Percentiles rank a stretch among this genome's conserved stretches.
Conservation (phyloP, 2,888 invertebrate genomes). For the Spatulosminthurus flaviceps region DNA sequence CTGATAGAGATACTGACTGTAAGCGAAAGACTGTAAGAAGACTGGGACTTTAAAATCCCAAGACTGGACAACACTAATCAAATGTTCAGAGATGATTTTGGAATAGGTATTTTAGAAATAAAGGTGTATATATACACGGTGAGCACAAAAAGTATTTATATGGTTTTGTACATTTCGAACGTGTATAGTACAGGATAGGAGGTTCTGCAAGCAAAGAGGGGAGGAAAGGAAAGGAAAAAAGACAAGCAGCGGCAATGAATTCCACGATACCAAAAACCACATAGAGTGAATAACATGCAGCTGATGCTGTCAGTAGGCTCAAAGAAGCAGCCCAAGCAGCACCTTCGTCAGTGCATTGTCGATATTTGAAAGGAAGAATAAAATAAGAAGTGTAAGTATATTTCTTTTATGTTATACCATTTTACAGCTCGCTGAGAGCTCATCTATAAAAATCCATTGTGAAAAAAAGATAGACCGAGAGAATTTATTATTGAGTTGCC, state of each 20-base stretch:
- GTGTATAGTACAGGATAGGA: neutral
- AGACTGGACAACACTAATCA: too few species aligned
- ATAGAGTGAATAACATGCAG: slow-evolving; percentile 10
- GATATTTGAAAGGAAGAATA: neutral
- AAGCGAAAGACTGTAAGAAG: too few species aligned
- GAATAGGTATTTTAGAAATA: too few species aligned
- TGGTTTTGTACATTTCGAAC: too few species aligned
- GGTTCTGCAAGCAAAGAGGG: neutral
- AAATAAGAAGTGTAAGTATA: neutral
- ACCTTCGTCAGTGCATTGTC: neutral
- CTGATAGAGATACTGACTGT: too few species aligned
- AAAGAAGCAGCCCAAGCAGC: slow-evolving; percentile 25
- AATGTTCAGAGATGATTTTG: too few species aligned
- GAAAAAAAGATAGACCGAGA: slow-evolving; percentile 10
- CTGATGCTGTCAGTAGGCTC: slow-evolving; percentile 32
- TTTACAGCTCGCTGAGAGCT: neutral
- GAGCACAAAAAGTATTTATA: too few species aligned
- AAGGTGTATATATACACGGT: too few species aligned
- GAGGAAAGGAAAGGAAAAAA: slow-evolving; percentile 3
- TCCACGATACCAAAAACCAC: slow-evolving; percentile 9
- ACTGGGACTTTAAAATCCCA: too few species aligned
- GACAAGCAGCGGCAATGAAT: neutral
- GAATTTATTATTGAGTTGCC: neutral
- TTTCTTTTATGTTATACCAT: neutral
- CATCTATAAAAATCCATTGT: neutral